These are phyloP conservation scores for Lathamus discolor DNA, from an alignment of 2,113 vertebrate species.

Conservation along the genomic window DNA sequence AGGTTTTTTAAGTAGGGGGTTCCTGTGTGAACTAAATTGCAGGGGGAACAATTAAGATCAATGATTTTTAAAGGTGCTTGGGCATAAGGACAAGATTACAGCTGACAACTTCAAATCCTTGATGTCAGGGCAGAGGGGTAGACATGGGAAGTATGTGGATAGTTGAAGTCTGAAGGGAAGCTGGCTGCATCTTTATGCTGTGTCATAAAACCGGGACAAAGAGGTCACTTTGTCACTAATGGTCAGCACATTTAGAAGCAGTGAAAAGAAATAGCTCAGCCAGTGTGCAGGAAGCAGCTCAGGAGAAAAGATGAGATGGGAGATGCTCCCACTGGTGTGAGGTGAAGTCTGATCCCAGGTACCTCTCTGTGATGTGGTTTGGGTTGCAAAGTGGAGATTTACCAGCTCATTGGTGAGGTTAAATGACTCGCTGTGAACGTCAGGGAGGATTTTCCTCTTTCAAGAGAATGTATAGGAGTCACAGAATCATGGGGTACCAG, in stretches of 20 bases:
- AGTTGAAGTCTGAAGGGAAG: neutral
- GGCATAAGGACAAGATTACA: neutral
- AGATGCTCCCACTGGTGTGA: neutral
- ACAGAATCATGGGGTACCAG: neutral
- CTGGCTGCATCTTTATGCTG: neutral
- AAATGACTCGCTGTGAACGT: neutral
- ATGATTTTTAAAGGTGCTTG: neutral
- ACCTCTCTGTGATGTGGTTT: accelerated
- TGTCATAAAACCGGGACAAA: neutral
- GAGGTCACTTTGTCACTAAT: neutral
- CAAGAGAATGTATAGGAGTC: neutral
- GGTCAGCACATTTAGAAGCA: neutral
- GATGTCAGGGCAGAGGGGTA: neutral
- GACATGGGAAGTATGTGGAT: neutral
- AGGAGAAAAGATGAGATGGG: neutral
- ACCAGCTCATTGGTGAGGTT: neutral
- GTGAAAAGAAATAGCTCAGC: neutral
- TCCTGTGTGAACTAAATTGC: neutral
- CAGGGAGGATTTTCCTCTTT: neutral
- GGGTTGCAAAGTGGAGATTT: neutral
- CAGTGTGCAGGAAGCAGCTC: accelerated
- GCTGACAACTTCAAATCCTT: neutral
- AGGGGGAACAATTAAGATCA: slow-evolving; percentile 11
- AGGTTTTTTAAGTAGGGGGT: neutral
- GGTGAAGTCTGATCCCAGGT: neutral